phyloP scores from a whole-genome alignment of 2,113 vertebrate genomes.

The Monopterus albus region DNA sequence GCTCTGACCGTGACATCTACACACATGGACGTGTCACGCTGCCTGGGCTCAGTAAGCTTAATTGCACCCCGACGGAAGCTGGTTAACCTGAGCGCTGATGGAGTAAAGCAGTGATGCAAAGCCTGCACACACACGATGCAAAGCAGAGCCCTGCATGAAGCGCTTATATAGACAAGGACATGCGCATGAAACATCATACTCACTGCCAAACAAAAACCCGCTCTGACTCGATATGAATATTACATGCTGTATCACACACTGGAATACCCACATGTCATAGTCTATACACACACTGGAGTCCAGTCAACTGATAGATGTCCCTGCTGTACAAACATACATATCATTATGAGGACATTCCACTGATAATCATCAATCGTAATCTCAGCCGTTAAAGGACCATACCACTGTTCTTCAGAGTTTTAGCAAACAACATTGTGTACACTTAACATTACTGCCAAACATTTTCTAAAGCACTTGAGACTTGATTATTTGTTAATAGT shows the following conservation, averaged over 20 bases:
- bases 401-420: neutral
- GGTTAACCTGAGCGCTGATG: conserved; percentile 2
- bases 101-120: neutral
- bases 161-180: neutral
- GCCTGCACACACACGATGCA: neutral
- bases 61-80: conserved; percentile 65
- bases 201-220: conserved; percentile 21
- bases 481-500: too few relatives aligned
- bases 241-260: neutral
- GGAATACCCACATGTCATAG: neutral
- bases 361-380: neutral
- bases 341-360: neutral
- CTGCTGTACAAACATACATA: conserved; percentile 14
- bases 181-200: conserved; percentile 40
- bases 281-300: conserved; percentile 6
- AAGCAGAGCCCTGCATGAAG: conserved; percentile 45
- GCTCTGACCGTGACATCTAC: conserved; percentile 77
- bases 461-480: neutral
- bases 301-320: conserved; percentile 10
- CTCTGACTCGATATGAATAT: neutral
- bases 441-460: neutral
- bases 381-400: neutral
- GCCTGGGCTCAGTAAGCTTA: conserved; percentile 77
- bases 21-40: conserved; percentile 76
- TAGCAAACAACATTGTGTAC: too few relatives aligned